These are phyloP conservation scores for Ethmia dodecea DNA, from an alignment of 2,888 invertebrate genomes.

Conservation along the genomic window DNA sequence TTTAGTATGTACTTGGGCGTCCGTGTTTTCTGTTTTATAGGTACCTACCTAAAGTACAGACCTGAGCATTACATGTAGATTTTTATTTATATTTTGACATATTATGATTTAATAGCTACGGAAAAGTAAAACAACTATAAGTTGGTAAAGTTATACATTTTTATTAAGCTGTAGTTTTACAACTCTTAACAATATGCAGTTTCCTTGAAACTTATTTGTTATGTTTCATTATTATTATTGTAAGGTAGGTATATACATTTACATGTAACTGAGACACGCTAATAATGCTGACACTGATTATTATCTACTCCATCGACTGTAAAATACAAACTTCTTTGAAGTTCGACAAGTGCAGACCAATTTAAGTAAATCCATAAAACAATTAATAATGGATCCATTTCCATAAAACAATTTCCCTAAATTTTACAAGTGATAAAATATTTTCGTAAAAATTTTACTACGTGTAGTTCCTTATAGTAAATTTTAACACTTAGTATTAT, in stretches of 20 bases:
- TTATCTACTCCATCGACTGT: slow-evolving; percentile 23
- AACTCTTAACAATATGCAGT: slow-evolving; percentile 67
- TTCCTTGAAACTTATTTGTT: slow-evolving; percentile 62
- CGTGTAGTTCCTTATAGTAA: background rate
- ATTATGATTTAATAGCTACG: too few species aligned
- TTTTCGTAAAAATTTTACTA: slow-evolving; percentile 8
- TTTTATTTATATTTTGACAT: too few species aligned
- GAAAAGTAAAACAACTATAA: too few species aligned
- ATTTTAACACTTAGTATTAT: slow-evolving; percentile 5
- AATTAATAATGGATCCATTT: slow-evolving; percentile 32
- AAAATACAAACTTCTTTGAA: slow-evolving; percentile 55
- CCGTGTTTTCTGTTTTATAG: too few species aligned
- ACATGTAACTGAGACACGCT: slow-evolving; percentile 27
- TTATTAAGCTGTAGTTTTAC: slow-evolving; percentile 67
- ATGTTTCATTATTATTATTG: slow-evolving; percentile 38
- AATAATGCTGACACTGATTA: slow-evolving; percentile 36
- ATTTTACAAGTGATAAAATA: slow-evolving; percentile 14
- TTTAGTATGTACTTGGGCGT: too few species aligned
- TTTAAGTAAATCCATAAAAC: slow-evolving; percentile 28
- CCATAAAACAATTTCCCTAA: slow-evolving; percentile 19
- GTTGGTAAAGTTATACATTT: slow-evolving; percentile 53
- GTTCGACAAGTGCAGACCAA: slow-evolving; percentile 25
- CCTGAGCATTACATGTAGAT: too few species aligned
- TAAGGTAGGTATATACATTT: slow-evolving; percentile 57
- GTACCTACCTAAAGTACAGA: too few species aligned